A percentile compares a stretch with the other conserved stretches of the same genome.
These are phyloP conservation scores for Australoheros facetus DNA, from an alignment of 2,797 vertebrate genomes.

Conservation along the genomic window DNA sequence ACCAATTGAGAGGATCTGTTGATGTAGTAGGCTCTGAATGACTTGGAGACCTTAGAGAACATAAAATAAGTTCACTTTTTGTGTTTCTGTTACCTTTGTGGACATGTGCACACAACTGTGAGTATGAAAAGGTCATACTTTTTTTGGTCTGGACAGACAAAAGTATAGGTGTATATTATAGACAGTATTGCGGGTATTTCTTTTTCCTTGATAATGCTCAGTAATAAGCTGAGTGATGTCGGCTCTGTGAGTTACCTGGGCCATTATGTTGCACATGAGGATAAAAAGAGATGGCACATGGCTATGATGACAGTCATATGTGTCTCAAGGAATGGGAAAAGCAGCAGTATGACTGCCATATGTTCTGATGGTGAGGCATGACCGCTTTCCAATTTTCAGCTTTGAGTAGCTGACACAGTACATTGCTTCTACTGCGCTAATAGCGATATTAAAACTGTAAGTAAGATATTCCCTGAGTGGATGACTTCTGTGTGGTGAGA, in stretches of 20 bases:
- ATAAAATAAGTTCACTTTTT: neutral
- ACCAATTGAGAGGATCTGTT: neutral
- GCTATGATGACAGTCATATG: neutral
- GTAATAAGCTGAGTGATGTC: conserved; percentile 21
- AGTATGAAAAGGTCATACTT: neutral
- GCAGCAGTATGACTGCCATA: neutral
- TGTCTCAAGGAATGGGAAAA: neutral
- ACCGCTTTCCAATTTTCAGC: neutral
- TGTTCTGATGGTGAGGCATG: neutral
- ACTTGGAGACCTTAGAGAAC: neutral
- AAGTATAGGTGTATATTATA: neutral
- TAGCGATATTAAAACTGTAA: neutral
- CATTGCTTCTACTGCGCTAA: neutral
- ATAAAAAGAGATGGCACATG: neutral
- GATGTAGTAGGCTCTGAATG: neutral
- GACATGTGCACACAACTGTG: neutral
- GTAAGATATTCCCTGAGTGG: neutral
- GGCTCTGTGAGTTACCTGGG: conserved; percentile 13
- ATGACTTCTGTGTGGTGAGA: neutral
- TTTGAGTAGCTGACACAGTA: neutral
- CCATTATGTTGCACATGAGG: neutral
- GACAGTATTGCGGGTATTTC: neutral
- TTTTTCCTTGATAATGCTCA: conserved; percentile 3
- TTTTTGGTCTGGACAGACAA: neutral
- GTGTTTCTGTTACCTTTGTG: neutral